Base-by-base conservation (phyloP, 2,888 invertebrate species). In the Chymomyza procnemis region DNA sequence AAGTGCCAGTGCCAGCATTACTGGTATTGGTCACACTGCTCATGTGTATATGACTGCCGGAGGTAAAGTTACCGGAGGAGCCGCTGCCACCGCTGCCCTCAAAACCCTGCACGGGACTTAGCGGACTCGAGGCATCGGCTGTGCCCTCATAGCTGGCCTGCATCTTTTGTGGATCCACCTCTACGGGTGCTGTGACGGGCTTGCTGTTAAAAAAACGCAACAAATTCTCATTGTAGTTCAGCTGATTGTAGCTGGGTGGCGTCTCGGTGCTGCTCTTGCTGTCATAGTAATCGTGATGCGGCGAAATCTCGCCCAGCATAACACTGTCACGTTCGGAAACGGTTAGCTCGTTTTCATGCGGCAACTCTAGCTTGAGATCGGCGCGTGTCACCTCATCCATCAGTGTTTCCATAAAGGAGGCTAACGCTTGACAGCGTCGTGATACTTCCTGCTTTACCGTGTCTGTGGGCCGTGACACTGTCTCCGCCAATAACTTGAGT, bases 141-240 rank as follows among this genome's bases (percentile, higher is more conserved):
- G 80, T 88, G 68, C 91, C 91, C 67, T 90, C 90, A 62, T 92
- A 92, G 1, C 89, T 89, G 63, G 87, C 83, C 9, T 92, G 92
- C n/a, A 61, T 12, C 57, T 91, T 91, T 6, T 89, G 82, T 3
- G 92, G 92, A 74, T 92, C 93, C 71, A 92, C 92, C 2, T 93
- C 92, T 2, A 70, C 71, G 16, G 92, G 90, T 0, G 92, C 92
- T 1, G 94, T 94, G 74, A 93, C 92, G 0, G 94, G 94, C 77
- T 94, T 93, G 85, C 94, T 94, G 87, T 94, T 93, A 86, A 94
- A 94, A 88, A 94, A 94, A 74, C 94, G 92, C 87, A 94, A 93
- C 71, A 96, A 91, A 84, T 95, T 97, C 82, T 96, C 96, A 81
- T 95, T 95, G 88, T 95, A 97, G 90, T 96, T 97, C 6, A 97